These are phyloP conservation scores for Dicerorhinus sumatrensis DNA, from an alignment of 2,113 vertebrate genomes.

Conservation along the genomic window DNA sequence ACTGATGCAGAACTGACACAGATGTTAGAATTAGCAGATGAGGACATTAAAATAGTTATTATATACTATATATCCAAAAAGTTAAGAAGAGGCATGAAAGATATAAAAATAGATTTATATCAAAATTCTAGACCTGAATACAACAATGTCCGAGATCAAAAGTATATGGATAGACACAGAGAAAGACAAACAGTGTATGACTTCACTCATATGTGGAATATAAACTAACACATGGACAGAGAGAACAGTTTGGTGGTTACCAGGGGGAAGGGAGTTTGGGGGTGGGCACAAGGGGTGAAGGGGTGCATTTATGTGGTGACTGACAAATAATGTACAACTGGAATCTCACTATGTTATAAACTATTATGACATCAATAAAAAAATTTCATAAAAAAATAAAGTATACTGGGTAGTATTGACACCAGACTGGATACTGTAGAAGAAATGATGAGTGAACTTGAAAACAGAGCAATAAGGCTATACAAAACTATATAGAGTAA, in stretches of 20 bases:
- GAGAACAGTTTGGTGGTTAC: no score
- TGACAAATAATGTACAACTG: no score
- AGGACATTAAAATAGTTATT: neutral
- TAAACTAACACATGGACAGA: no score
- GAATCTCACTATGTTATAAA: no score
- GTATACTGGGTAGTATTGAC: neutral
- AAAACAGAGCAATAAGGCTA: neutral
- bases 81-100: neutral
- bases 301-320: no score
- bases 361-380: no score
- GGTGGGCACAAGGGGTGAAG: no score
- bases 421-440: neutral
- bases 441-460: neutral
- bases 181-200: no score
- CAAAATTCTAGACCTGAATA: neutral
- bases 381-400: neutral
- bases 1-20: neutral
- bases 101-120: neutral
- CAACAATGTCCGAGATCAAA: neutral
- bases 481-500: neutral
- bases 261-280: no score
- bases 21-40: neutral
- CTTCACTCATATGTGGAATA: no score
- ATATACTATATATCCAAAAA: neutral
- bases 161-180: neutral